A percentile compares a stretch with the other conserved stretches of the same genome.
Evolutionary conservation across 1,140 invertebrate genomes (phyloP).

Genomic region (Papilio xuthus): DNA sequence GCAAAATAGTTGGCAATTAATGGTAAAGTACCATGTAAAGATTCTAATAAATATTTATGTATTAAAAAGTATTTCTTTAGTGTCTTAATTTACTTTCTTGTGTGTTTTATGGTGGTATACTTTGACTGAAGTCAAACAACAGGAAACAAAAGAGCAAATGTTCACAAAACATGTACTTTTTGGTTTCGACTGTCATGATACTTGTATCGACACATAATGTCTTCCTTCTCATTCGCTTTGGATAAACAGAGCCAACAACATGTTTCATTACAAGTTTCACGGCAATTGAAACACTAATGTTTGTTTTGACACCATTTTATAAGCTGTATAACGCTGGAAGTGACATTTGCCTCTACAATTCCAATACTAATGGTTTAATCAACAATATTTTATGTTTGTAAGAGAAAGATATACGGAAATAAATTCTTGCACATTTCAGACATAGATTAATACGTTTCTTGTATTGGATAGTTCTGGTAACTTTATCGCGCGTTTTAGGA

Average conservation of each 20-base stretch:
- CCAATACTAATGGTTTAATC: not conserved
- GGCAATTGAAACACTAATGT: too few species aligned
- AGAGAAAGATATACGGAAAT: conserved; percentile 10
- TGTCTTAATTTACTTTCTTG: not conserved
- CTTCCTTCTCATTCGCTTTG: too few species aligned
- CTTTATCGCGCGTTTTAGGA: conserved; percentile 7
- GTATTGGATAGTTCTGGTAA: conserved; percentile 14
- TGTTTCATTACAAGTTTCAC: too few species aligned
- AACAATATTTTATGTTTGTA: conserved; percentile 9
- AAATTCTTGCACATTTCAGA: not conserved
- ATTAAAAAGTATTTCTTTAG: not conserved
- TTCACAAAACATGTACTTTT: not conserved
- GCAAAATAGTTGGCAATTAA: not conserved
- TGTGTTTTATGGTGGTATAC: not conserved
- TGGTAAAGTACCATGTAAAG: not conserved
- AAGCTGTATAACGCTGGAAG: not conserved
- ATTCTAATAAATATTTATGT: not conserved
- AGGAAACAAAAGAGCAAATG: not conserved
- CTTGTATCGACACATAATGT: too few species aligned
- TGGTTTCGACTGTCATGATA: too few species aligned
- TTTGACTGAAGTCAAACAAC: not conserved
- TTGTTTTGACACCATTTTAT: not conserved
- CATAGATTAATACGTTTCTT: conserved; percentile 10
- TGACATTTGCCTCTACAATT: not conserved
- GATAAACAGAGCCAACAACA: too few species aligned